Evolutionary conservation across 2,888 invertebrate genomes (phyloP).

Genomic region (Anodontia alba): DNA sequence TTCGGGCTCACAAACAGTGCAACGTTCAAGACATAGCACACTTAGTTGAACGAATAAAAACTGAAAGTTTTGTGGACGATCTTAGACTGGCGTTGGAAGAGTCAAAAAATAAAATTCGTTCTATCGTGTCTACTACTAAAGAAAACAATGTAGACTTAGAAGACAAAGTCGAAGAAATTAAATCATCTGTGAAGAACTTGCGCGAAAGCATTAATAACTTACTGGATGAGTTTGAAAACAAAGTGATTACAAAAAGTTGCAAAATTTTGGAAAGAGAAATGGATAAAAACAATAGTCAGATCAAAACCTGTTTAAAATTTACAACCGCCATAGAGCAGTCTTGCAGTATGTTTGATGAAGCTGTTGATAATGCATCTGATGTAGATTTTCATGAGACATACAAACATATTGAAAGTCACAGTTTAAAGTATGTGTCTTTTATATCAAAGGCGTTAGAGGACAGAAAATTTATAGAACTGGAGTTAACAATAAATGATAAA

Average conservation of each 20-base stretch:
- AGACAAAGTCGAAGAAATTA: background rate
- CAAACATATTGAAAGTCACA: background rate
- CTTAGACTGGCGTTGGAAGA: background rate
- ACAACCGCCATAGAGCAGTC: background rate
- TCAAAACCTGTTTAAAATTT: background rate
- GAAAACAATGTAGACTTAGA: background rate
- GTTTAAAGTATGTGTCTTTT: background rate
- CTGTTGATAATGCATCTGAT: background rate
- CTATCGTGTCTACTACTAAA: background rate
- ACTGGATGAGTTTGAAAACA: background rate
- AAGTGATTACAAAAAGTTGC: background rate
- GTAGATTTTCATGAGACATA: background rate
- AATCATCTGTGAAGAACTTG: background rate
- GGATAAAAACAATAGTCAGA: background rate
- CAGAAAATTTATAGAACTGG: background rate
- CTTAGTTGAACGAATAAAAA: background rate
- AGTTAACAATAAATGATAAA: background rate
- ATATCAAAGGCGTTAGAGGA: background rate
- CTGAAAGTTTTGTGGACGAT: background rate
- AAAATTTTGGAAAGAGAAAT: background rate
- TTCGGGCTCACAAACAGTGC: background rate
- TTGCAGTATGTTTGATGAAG: background rate
- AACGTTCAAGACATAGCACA: background rate
- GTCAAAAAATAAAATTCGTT: background rate
- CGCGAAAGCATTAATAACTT: background rate